Evolutionary conservation across 2,888 invertebrate species (phyloP).

Genomic region (Drosophila quinaria): DNA sequence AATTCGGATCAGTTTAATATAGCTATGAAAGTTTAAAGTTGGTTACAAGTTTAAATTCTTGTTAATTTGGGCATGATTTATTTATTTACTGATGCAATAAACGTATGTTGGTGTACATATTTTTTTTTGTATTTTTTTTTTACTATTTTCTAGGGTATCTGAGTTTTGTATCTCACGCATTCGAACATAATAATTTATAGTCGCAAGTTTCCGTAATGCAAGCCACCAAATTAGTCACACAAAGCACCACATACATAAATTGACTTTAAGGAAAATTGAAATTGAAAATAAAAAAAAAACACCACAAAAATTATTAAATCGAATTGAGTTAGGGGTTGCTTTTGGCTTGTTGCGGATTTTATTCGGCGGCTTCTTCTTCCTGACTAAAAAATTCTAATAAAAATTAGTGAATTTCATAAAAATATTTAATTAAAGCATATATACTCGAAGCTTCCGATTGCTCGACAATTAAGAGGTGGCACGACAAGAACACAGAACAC

Average conservation of each 20-base stretch:
- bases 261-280: slow-evolving; percentile 24
- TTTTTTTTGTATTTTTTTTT: no score
- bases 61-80: no score
- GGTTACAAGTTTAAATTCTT: no score
- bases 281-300: slow-evolving; percentile 10
- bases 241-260: slow-evolving; percentile 50
- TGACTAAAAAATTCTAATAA: slow-evolving; percentile 46
- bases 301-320: slow-evolving; percentile 9
- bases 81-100: no score
- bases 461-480: slow-evolving; percentile 60
- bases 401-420: slow-evolving; percentile 38
- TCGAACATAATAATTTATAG: slow-evolving; percentile 44
- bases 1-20: no score
- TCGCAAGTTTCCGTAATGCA: slow-evolving; percentile 24
- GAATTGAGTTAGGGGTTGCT: slow-evolving; percentile 31
- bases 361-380: background rate
- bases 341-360: background rate
- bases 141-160: background rate
- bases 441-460: slow-evolving; percentile 58
- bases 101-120: no score
- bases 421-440: slow-evolving; percentile 69
- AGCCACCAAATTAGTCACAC: slow-evolving; percentile 63
- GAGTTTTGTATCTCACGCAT: background rate
- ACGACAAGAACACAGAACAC: slow-evolving; percentile 3
- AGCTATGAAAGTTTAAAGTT: no score